Evolutionary conservation across 2,797 vertebrate genomes (phyloP).

Genomic region (Mormyrus proboscirostris): DNA sequence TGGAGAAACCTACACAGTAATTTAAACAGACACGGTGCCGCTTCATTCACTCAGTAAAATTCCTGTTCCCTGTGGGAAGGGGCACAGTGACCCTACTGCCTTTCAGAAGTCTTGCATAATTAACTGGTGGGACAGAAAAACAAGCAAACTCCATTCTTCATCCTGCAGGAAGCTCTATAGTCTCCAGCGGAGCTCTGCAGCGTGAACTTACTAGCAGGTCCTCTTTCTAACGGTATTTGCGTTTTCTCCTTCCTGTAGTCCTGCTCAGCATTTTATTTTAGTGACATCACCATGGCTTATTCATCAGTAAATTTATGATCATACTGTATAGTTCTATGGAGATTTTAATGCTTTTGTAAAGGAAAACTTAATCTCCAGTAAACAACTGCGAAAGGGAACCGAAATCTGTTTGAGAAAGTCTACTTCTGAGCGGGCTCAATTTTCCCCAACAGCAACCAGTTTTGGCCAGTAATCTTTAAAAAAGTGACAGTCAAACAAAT

Average conservation of each 20-base stretch:
- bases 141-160: constrained; percentile 16
- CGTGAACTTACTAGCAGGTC: background rate
- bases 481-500: constrained; percentile 8
- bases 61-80: background rate
- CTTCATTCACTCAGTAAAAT: background rate
- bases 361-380: background rate
- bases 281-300: background rate
- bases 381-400: background rate
- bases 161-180: constrained; percentile 4
- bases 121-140: constrained; percentile 10
- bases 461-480: background rate
- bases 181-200: background rate
- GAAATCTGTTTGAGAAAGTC: background rate
- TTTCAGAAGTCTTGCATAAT: constrained; percentile 21
- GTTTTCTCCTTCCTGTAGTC: background rate
- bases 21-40: background rate
- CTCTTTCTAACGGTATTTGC: background rate
- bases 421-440: background rate
- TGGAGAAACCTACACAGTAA: constrained; percentile 5
- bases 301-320: background rate
- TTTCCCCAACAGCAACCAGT: background rate
- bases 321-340: background rate
- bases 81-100: background rate
- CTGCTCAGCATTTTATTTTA: background rate
- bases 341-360: background rate